phyloP scores from a whole-genome alignment of 2,888 invertebrate species.

The Petrolisthes cinctipes region DNA sequence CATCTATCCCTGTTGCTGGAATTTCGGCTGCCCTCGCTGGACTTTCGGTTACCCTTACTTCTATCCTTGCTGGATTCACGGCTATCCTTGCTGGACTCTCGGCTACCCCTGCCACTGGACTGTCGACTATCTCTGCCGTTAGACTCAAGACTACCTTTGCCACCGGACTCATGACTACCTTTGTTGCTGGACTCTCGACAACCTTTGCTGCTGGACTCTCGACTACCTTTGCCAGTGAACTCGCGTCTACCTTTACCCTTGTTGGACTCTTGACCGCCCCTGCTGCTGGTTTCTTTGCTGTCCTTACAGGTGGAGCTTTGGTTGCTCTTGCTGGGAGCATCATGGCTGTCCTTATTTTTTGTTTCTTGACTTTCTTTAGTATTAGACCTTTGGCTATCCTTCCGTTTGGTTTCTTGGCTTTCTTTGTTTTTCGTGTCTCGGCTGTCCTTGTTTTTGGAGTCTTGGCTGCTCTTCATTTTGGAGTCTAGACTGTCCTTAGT shows the following conservation, averaged over 20 bases:
- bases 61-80: background rate
- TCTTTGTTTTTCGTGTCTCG: background rate
- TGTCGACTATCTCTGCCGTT: background rate
- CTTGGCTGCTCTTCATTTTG: background rate
- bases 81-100: conserved; percentile 3
- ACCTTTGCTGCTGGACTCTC: background rate
- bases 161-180: background rate
- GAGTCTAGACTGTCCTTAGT: too few species aligned
- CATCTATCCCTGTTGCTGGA: background rate
- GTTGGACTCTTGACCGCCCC: background rate
- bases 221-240: background rate
- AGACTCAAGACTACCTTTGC: background rate
- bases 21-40: background rate
- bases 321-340: background rate
- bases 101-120: background rate
- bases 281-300: background rate
- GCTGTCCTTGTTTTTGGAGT: background rate
- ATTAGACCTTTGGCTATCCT: background rate
- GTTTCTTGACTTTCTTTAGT: background rate
- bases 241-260: background rate
- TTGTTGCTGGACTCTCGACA: background rate
- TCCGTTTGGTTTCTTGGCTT: background rate
- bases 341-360: background rate
- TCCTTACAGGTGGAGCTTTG: too few species aligned
- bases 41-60: background rate